A percentile compares a stretch with the other conserved stretches of the same genome.
Evolutionary conservation across 1,140 invertebrate genomes (phyloP).

Genomic region (Asbolus verrucosus): DNA sequence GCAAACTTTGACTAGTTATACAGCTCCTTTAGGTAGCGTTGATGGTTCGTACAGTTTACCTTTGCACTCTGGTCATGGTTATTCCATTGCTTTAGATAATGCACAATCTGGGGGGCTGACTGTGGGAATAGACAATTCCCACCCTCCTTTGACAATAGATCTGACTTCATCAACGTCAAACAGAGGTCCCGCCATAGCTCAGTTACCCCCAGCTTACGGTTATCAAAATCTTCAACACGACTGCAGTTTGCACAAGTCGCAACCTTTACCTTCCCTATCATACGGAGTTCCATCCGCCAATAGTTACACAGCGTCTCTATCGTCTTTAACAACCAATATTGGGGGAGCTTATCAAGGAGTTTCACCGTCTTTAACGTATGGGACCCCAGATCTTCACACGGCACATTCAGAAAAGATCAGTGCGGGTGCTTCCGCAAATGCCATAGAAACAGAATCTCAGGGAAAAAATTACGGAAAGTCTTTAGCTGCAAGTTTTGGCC

Average conservation of each 20-base stretch:
- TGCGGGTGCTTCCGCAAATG: conserved; percentile 53
- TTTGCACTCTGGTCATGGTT: conserved; percentile 55
- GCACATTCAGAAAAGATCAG: conserved; percentile 50
- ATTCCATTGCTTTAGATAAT: conserved; percentile 25
- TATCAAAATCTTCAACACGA: conserved; percentile 45
- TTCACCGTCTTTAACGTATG: conserved; percentile 45
- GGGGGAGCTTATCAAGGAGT: conserved; percentile 46
- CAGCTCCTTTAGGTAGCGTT: conserved; percentile 66
- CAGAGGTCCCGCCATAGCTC: conserved; percentile 2
- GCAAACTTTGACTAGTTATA: conserved; percentile 69
- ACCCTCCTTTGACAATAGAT: conserved; percentile 53
- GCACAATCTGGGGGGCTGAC: conserved; percentile 54
- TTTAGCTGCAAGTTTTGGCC: conserved; percentile 59
- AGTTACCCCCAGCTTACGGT: conserved; percentile 38
- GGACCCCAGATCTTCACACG: conserved; percentile 49
- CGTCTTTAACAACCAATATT: conserved; percentile 60
- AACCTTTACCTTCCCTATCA: conserved; percentile 57
- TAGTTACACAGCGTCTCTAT: conserved; percentile 58
- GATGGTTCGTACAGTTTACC: conserved; percentile 67
- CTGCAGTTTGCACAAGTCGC: conserved; percentile 58
- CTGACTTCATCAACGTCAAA: conserved; percentile 43
- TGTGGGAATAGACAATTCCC: conserved; percentile 53
- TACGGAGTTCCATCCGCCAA: conserved; percentile 61
- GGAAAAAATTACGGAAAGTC: conserved; percentile 61
- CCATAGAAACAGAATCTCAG: conserved; percentile 51